Evolutionary conservation across 1,140 invertebrate species (phyloP), one percentile per base, ranked within the genome.

Genomic region (Amphibalanus amphitrite): DNA sequence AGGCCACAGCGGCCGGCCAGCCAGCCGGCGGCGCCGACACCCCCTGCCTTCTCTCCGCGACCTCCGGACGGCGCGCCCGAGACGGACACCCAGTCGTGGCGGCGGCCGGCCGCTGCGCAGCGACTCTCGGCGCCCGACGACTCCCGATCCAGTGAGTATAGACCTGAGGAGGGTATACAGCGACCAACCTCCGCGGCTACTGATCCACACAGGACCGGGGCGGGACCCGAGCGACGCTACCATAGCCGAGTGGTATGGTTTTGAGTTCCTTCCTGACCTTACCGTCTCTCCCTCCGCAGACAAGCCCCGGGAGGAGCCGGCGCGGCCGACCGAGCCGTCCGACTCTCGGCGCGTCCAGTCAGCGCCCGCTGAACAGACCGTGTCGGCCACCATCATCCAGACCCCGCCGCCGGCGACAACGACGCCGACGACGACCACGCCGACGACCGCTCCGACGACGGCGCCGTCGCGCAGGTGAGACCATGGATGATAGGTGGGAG

Each of bases 1-100:
- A 64, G 28, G 68, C 72, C 67, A 70, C 67, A 70, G 68, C 38
- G 29, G 67, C 29, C 65, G 67, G 65, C 69, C 70, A 23, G 47
- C 10, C 47, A 59, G 47, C 47, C 47, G 47, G 13, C 47, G 47
- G 10, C 47, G 47, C 47, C 38, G 59, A 59, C 67, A 70, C 68
- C 40, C 65, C 68, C 40, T 65, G 65, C 17, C 23, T 69, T 25
- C 23, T 29, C 59, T 33, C 71, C 17, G 73, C 71, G 33, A 71
- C 69, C 59, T 28, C 71, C 67, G 29, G 47, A 59, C 47, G 38
- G 38, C 38, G 38, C 33, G 33, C 33, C 47, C 47, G 47, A 59
- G 47, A 59, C 47, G 47, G 47, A 59, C 47, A 23, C 47, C 10
- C 47, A 59, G 47, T 59, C 47, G 47, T 59, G 47, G 47, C 47